Conservation (phyloP, 2,888 invertebrate genomes). For the Oligia latruncula region DNA sequence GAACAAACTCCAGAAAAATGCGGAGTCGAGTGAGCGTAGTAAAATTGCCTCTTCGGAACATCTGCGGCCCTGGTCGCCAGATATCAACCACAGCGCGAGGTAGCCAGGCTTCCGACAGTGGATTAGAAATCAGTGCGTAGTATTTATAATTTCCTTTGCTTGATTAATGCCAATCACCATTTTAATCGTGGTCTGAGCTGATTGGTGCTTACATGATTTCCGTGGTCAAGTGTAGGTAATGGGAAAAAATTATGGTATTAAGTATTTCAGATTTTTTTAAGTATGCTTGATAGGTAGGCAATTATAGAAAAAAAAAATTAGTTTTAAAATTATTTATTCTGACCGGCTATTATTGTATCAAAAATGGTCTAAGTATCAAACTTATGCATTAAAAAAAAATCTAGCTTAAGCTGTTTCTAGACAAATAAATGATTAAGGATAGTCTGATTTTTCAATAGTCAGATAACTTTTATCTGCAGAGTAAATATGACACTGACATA, state of each 20-base stretch:
- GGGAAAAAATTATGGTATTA: not conserved
- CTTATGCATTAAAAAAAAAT: not conserved
- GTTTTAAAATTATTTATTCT: no score
- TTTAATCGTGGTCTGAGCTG: not conserved
- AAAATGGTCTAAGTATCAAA: not conserved
- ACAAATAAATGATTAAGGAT: not conserved
- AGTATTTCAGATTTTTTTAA: not conserved
- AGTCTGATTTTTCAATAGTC: no score
- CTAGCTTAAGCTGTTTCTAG: not conserved
- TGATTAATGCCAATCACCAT: slow-evolving; percentile 17
- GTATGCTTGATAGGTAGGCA: not conserved
- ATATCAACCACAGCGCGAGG: slow-evolving; percentile 68
- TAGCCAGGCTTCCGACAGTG: slow-evolving; percentile 74
- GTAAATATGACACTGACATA: not conserved
- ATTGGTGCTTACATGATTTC: not conserved
- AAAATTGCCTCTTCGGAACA: slow-evolving; percentile 73
- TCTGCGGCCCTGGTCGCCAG: slow-evolving; percentile 56
- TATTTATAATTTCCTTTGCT: slow-evolving; percentile 39
- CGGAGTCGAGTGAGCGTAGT: slow-evolving; percentile 72
- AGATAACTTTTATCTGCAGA: no score
- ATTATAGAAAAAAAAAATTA: no score
- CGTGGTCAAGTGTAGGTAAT: not conserved
- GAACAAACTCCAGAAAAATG: slow-evolving; percentile 66
- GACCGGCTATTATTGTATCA: not conserved
- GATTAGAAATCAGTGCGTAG: slow-evolving; percentile 75